These are phyloP conservation scores for Myotis yumanensis DNA, from an alignment of 2,113 vertebrate species.

Conservation along the genomic window DNA sequence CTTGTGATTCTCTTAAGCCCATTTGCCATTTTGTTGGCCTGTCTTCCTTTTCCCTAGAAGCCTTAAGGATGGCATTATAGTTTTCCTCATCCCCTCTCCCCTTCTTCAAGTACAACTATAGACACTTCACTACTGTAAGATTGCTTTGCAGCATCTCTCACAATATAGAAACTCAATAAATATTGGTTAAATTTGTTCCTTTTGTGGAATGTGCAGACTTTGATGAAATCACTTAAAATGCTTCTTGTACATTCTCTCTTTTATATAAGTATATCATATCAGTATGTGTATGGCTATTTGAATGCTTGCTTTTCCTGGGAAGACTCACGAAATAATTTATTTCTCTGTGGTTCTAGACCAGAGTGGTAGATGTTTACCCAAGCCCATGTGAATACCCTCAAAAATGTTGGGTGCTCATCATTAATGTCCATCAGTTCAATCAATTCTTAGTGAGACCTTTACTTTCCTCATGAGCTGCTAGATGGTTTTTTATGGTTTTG, in stretches of 20 bases:
- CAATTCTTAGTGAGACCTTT: not conserved
- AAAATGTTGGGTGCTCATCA: not conserved
- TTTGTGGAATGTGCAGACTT: not conserved
- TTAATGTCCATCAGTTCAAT: not conserved
- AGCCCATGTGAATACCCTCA: not conserved
- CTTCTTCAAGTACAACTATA: not conserved
- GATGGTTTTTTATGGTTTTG: not conserved
- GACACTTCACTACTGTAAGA: not conserved
- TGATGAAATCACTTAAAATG: not conserved
- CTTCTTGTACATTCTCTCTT: not conserved
- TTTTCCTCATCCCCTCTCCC: not conserved
- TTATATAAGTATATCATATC: not conserved
- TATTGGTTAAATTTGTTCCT: slow-evolving; percentile 25
- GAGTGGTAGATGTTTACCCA: not conserved
- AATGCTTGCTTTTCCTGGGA: not conserved
- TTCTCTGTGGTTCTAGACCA: not conserved
- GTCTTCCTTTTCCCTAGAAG: not conserved
- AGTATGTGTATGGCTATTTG: not conserved
- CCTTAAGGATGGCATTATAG: not conserved
- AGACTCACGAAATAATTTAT: not conserved
- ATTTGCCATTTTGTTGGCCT: slow-evolving; percentile 14
- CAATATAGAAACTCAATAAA: slow-evolving; percentile 3
- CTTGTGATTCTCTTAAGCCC: slow-evolving; percentile 51
- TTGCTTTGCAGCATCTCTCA: not conserved
- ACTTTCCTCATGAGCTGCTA: not conserved